These are phyloP conservation scores for Hyposoter dolosus DNA, from an alignment of 2,888 invertebrate species.

Conservation along the genomic window DNA sequence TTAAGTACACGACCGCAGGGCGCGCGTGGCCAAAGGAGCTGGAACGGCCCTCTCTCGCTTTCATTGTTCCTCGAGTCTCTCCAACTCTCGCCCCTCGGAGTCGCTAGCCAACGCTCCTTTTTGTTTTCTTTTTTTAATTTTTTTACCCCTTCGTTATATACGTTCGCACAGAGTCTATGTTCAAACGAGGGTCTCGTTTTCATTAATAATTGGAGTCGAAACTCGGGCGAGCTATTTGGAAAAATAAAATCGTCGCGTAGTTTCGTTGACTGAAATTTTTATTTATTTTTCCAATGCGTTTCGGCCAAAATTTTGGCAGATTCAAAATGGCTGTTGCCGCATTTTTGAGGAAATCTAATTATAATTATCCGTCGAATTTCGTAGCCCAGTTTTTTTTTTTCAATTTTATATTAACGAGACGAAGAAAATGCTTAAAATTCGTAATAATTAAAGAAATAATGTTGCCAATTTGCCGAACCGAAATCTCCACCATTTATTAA, in stretches of 20 bases:
- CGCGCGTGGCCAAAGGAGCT: conserved; percentile 83
- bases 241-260: conserved; percentile 73
- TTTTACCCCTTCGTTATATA: conserved; percentile 62
- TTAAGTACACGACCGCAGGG: conserved; percentile 82
- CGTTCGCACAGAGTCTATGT: conserved; percentile 7
- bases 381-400: no score
- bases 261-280: conserved; percentile 76
- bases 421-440: neutral
- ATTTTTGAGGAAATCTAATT: neutral
- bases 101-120: conserved; percentile 71
- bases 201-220: conserved; percentile 82
- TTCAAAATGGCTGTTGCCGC: neutral
- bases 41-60: conserved; percentile 82
- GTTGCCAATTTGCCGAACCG: no score
- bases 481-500: neutral
- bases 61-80: conserved; percentile 82
- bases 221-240: conserved; percentile 63
- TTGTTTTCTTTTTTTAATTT: conserved; percentile 68
- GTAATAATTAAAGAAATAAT: neutral
- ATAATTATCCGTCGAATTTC: no score
- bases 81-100: conserved; percentile 71
- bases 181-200: conserved; percentile 81
- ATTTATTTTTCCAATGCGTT: conserved; percentile 4
- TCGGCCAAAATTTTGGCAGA: neutral
- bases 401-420: no score